Base-by-base conservation (phyloP, 2,888 invertebrate species). In the Drosophila mettleri region DNA sequence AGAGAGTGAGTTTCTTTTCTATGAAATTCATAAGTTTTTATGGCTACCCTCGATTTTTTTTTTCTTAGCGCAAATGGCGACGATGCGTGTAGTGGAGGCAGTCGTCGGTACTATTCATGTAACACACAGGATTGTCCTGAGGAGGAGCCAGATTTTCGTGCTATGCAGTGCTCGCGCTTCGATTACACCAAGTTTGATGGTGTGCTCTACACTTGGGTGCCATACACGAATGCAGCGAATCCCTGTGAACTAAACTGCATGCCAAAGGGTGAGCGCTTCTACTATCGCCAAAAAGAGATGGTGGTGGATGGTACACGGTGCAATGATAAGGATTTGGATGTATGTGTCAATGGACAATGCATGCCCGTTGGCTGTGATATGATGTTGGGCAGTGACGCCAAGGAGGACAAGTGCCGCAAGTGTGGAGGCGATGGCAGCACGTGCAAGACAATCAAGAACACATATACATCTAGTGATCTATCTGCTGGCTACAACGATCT, bases 221-320 rank as follows among this genome's bases (percentile, higher is more conserved):
- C 98, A 0, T 98, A 97, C 91, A 96, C 95, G 41, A 96, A 96
- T 89, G 97, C 96, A 4, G 95, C 96, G 14, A 97, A 97, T 91
- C 96, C 96, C 24, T 99, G 99, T 92, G 98, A 98, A 92, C 93
- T 99, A 86, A 98, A 98, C 93, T 99, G 99, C 93, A 97, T 97
- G 96, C 98, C 99, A 0, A 94, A 94, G 68, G 96, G 96, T 1
- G 97, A 97, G 90, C 94, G 97, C 69, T 98, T 99, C 93, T 98
- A 98, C 93, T 97, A 96, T 93, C 94, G 97, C 18, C 97, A 98
- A 90, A 95, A 95, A 80, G 93, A 94, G 69, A 95, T 95, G 91
- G 96, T 99, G 74, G 93, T 95, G 70, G 96, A 99, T 93, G 96
- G 98, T 39, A 98, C 97, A 45, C 93, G 95, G 80, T 97, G 98